Evolutionary conservation across 2,888 invertebrate genomes (phyloP).

Genomic region (Thera obeliscata): DNA sequence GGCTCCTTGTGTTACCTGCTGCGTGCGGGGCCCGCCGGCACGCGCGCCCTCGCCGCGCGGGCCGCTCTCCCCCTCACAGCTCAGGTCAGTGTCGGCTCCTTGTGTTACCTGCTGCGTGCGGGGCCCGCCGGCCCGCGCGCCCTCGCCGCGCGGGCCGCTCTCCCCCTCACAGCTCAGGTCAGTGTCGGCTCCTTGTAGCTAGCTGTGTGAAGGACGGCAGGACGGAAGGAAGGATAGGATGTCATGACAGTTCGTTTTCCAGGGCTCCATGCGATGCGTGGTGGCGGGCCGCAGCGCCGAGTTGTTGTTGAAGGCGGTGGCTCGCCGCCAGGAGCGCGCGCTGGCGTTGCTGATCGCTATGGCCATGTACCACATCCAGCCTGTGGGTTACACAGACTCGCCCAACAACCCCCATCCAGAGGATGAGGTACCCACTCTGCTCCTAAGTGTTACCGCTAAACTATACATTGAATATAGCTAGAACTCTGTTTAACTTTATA

Average conservation of each 20-base stretch:
- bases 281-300: not conserved
- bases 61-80: not conserved
- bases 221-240: not conserved
- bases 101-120: no score
- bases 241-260: not conserved
- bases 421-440: not conserved
- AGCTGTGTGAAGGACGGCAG: no score
- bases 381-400: no score
- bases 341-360: slow-evolving; percentile 7
- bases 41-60: not conserved
- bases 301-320: slow-evolving; percentile 83
- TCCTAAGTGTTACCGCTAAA: no score
- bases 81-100: not conserved
- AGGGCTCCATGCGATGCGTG: not conserved
- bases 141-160: not conserved
- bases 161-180: not conserved
- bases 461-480: no score
- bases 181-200: not conserved
- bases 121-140: no score
- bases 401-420: not conserved
- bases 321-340: slow-evolving; percentile 41
- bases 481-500: no score
- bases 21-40: no score
- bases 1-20: no score
- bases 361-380: not conserved